phyloP scores from a whole-genome alignment of 2,888 invertebrate genomes.

The Epirrita christyi region DNA sequence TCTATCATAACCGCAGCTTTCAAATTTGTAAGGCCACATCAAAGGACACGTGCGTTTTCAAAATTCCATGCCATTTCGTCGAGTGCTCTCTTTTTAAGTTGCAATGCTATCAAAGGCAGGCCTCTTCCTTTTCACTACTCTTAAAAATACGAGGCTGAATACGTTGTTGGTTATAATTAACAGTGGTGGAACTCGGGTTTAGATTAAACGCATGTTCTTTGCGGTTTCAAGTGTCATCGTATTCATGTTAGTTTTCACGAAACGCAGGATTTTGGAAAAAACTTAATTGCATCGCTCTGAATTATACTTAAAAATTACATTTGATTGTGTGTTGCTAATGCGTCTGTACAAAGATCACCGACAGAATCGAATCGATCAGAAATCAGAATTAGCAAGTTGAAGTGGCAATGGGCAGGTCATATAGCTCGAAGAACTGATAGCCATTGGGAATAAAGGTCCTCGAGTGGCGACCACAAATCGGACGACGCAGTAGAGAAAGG shows the following conservation, averaged over 20 bases:
- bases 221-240: conserved; percentile 67
- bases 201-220: conserved; percentile 65
- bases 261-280: conserved; percentile 9
- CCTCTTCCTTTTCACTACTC: conserved; percentile 79
- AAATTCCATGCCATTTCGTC: conserved; percentile 29
- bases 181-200: conserved; percentile 61
- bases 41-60: conserved; percentile 27
- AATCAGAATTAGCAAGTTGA: no score
- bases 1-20: conserved; percentile 1
- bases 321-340: no score
- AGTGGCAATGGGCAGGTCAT: no score
- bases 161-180: conserved; percentile 68
- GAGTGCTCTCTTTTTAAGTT: conserved; percentile 56
- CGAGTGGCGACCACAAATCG: no score
- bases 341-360: no score
- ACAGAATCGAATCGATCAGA: no score
- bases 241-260: conserved; percentile 50
- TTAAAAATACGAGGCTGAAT: conserved; percentile 58
- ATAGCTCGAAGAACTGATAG: no score
- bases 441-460: no score
- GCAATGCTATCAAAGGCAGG: conserved; percentile 67
- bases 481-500: no score
- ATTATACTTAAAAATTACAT: no score
- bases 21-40: conserved; percentile 21
- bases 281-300: no score